Evolutionary conservation across 1,140 invertebrate genomes (phyloP), one percentile per base, ranked within the genome.

Genomic region (Sipha flava): DNA sequence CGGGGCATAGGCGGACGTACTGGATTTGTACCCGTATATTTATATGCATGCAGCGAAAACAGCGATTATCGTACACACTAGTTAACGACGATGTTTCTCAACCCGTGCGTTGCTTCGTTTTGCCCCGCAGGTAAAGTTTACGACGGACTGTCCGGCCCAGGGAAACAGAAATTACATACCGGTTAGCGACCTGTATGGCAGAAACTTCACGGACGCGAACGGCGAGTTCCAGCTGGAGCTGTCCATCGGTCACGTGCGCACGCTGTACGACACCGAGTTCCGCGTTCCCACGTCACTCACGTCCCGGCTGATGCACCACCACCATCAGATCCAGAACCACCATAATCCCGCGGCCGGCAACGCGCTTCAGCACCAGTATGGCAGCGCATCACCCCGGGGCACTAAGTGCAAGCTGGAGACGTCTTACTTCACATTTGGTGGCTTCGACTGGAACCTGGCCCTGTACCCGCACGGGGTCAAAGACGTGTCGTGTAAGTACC

Each of bases 181-280:
- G 3, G 90, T 95, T 23, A 89, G 89, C 2, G 93, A 95, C 82
- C 88, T 95, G 64, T 90, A 91, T 84, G 88, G 88, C 1, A 87
- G 93, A 5, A 91, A 90, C 83, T 95, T 95, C 85, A 91, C 93
- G 26, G 93, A 94, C 83, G 89, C 92, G 12, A 93, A 93, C 82
- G 94, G 93, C 2, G 93, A 95, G 84, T 94, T 95, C 83, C 90
- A 94, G 82, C 87, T 95, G 54, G 93, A 95, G 83, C 85, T 95
- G 68, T 91, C 90, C 37, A 91, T 95, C 87, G 89, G 92, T 21
- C 92, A 93, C 82, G 89, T 94, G 31, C 86, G 91, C 73, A 94
- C 93, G 3, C 86, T 93, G 4, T 94, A 91, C 85, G 91, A 93
- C 81, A 90, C 90, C 79, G 92, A 93, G 82, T 87, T 92, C 47